Evolutionary conservation across 2,888 invertebrate species (phyloP).

Genomic region (Amphipyra berbera): DNA sequence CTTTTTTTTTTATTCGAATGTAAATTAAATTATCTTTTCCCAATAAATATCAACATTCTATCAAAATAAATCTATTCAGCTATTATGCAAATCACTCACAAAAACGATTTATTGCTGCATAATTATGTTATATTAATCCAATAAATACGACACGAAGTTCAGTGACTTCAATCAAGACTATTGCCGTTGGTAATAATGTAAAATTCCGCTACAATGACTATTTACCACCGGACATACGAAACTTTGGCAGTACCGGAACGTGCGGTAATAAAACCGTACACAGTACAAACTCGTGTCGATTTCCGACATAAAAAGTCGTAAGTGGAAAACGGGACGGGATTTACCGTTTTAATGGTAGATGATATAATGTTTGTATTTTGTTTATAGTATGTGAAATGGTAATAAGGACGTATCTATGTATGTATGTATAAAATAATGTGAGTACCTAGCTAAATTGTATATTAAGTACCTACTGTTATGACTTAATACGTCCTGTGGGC

Average conservation of each 20-base stretch:
- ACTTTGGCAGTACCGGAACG: slow-evolving; percentile 53
- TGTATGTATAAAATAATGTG: too few species aligned
- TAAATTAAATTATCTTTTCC: slow-evolving; percentile 28
- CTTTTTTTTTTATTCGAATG: not conserved
- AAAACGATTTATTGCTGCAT: slow-evolving; percentile 32
- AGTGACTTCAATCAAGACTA: slow-evolving; percentile 39
- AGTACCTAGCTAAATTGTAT: too few species aligned
- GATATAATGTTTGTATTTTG: slow-evolving; percentile 44
- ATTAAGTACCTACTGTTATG: too few species aligned
- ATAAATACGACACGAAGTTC: slow-evolving; percentile 40
- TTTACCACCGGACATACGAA: slow-evolving; percentile 49
- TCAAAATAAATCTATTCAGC: slow-evolving; percentile 20
- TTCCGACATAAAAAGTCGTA: slow-evolving; percentile 47
- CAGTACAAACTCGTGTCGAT: slow-evolving; percentile 49
- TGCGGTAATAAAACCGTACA: slow-evolving; percentile 51
- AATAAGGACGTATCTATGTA: not conserved
- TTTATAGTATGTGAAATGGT: slow-evolving; percentile 27
- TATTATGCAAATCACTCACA: slow-evolving; percentile 31
- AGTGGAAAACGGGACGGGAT: slow-evolving; percentile 46
- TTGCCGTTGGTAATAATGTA: slow-evolving; percentile 25
- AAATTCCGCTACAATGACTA: slow-evolving; percentile 42
- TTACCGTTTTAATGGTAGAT: slow-evolving; percentile 44
- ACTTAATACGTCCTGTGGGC: too few species aligned
- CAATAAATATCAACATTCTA: not conserved
- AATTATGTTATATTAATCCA: slow-evolving; percentile 9